A percentile compares a stretch with the other conserved stretches of the same genome.
phyloP scores from a whole-genome alignment of 2,113 vertebrate species.

The Corythornis madagascariensis region DNA sequence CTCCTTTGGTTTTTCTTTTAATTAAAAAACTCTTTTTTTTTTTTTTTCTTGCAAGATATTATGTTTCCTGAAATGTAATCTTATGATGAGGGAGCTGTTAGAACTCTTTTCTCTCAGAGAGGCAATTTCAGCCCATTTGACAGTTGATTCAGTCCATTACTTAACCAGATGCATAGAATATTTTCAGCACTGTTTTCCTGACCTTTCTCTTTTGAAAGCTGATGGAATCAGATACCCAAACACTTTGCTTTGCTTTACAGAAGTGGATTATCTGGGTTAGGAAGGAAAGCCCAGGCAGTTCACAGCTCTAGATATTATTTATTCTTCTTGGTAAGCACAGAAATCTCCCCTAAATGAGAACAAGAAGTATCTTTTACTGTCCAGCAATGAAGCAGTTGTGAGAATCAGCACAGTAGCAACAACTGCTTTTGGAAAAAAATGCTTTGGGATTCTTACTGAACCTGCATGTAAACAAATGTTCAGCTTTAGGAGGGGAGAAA shows the following conservation, averaged over 20 bases:
- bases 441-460: background rate
- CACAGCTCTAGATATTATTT: background rate
- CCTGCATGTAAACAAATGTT: background rate
- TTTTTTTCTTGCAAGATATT: background rate
- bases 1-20: background rate
- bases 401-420: background rate
- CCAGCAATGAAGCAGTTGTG: background rate
- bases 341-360: background rate
- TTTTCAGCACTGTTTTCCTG: conserved; percentile 3
- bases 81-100: background rate
- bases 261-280: background rate
- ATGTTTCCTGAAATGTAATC: background rate
- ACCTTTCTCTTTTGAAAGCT: background rate
- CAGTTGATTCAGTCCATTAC: background rate
- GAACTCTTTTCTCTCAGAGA: background rate
- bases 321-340: background rate
- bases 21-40: background rate
- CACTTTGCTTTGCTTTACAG: background rate
- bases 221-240: background rate
- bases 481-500: background rate
- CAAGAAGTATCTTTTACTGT: background rate
- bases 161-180: background rate
- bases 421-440: background rate
- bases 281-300: background rate
- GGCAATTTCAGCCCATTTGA: background rate